These are phyloP conservation scores for Torymus aiolomorphi DNA, from an alignment of 2,888 invertebrate genomes.

Conservation along the genomic window DNA sequence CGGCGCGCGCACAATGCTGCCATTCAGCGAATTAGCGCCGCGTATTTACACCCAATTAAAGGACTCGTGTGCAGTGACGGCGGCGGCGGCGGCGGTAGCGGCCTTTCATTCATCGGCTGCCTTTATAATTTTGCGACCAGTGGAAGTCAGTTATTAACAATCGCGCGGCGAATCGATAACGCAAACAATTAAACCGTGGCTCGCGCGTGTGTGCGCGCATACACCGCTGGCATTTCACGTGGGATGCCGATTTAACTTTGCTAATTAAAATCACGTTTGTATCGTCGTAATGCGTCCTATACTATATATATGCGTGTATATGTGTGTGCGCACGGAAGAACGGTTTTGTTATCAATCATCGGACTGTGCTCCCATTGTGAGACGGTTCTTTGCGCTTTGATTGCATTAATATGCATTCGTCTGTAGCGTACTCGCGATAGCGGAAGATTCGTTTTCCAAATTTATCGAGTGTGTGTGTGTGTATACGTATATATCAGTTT, in stretches of 20 bases:
- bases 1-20: neutral
- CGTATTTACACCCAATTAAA: slow-evolving; percentile 48
- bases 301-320: neutral
- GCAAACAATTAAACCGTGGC: slow-evolving; percentile 36
- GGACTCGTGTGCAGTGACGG: neutral
- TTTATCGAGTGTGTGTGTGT: no score
- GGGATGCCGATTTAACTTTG: slow-evolving; percentile 27
- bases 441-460: no score
- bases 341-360: slow-evolving; percentile 30
- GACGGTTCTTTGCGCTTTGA: slow-evolving; percentile 7
- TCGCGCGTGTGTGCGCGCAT: no score
- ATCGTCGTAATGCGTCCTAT: neutral
- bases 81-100: neutral
- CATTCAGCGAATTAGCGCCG: slow-evolving; percentile 43
- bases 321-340: neutral
- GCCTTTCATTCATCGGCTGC: slow-evolving; percentile 33
- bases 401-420: neutral
- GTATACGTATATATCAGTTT: no score
- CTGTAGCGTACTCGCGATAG: no score
- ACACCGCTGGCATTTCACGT: no score
- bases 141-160: slow-evolving; percentile 26
- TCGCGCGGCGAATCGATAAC: slow-evolving; percentile 38
- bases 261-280: slow-evolving; percentile 38
- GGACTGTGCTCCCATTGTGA: neutral
- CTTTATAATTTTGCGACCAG: slow-evolving; percentile 36